phyloP scores from a whole-genome alignment of 1,140 invertebrate species.

The Wasmannia auropunctata region DNA sequence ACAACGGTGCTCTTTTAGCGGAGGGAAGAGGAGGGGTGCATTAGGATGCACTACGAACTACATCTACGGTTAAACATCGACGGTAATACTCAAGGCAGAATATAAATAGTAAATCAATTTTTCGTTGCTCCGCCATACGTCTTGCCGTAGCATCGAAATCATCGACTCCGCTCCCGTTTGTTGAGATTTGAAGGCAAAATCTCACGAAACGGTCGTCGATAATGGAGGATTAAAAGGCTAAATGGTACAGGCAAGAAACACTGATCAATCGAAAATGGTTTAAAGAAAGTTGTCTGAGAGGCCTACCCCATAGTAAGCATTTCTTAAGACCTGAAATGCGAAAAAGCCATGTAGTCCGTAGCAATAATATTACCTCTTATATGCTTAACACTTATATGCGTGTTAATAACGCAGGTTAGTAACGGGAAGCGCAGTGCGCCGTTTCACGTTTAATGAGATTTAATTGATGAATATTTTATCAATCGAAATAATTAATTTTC shows the following conservation, averaged over 20 bases:
- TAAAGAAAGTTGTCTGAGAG: conserved; percentile 64
- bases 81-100: conserved; percentile 62
- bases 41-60: conserved; percentile 78
- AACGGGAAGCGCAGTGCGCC: background rate
- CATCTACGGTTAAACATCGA: conserved; percentile 76
- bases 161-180: conserved; percentile 20
- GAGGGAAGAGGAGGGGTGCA: conserved; percentile 71
- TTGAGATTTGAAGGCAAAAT: conserved; percentile 6
- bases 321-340: conserved; percentile 82
- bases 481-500: conserved; percentile 33
- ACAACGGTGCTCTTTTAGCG: conserved; percentile 67
- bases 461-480: conserved; percentile 34
- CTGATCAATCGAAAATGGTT: conserved; percentile 56
- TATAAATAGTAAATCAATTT: conserved; percentile 44
- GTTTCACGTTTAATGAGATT: conserved; percentile 28
- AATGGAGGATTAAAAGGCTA: background rate
- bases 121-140: conserved; percentile 16
- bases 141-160: conserved; percentile 21
- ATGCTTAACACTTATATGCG: conserved; percentile 43
- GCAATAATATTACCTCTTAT: conserved; percentile 69
- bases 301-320: conserved; percentile 81
- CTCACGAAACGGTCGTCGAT: background rate
- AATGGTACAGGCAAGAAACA: conserved; percentile 45
- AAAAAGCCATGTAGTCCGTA: conserved; percentile 80
- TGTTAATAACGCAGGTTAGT: background rate